Conservation (phyloP, 2,797 vertebrate species). For the Amblyraja radiata region DNA sequence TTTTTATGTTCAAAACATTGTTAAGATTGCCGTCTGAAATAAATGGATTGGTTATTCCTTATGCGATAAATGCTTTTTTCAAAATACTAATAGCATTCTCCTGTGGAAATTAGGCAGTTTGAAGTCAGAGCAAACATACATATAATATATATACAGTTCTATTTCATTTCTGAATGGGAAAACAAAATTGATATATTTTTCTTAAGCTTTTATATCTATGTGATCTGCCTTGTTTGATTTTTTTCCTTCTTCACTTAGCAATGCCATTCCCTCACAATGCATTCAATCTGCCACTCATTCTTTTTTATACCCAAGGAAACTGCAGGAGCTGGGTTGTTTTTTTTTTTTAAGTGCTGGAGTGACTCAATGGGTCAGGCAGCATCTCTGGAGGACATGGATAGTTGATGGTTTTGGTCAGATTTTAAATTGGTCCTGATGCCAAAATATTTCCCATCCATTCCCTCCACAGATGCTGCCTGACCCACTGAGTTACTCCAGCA, state of each 20-base stretch:
- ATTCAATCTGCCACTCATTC: background rate
- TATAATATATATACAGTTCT: background rate
- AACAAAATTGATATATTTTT: background rate
- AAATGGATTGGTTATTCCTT: background rate
- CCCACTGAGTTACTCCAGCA: no score
- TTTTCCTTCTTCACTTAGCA: background rate
- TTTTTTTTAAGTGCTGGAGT: no score
- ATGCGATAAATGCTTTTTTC: background rate
- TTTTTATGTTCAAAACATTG: slow-evolving; percentile 6
- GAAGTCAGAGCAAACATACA: background rate
- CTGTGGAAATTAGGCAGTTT: background rate
- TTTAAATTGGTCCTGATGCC: no score
- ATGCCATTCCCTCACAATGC: background rate
- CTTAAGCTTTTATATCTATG: background rate
- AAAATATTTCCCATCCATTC: no score
- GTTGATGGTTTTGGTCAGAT: no score
- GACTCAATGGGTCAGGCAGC: no score
- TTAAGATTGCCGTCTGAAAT: background rate
- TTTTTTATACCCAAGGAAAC: background rate
- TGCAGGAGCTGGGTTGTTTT: no score
- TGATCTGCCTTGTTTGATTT: background rate
- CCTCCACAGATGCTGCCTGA: no score
- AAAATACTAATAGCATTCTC: background rate
- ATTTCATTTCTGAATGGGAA: background rate
- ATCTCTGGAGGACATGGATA: no score